Conservation (phyloP, 2,113 vertebrate genomes). For the Engystomops pustulosus region DNA sequence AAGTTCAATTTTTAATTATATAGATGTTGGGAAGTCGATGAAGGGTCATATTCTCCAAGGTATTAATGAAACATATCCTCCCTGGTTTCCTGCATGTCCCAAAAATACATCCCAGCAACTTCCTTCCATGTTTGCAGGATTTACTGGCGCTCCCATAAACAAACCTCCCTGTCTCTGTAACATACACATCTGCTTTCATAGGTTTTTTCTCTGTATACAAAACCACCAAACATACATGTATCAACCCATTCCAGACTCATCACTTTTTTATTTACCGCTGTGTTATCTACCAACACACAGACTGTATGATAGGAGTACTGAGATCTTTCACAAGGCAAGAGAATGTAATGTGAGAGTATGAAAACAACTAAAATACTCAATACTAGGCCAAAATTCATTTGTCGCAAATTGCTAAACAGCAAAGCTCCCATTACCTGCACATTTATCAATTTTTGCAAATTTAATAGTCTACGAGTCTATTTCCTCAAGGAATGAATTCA, state of each 20-base stretch:
- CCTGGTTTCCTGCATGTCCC: slow-evolving; percentile 52
- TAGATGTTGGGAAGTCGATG: neutral
- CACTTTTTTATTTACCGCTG: neutral
- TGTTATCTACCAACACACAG: neutral
- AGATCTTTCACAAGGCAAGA: neutral
- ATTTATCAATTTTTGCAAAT: too few species aligned
- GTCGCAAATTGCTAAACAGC: too few species aligned
- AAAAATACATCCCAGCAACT: slow-evolving; percentile 48
- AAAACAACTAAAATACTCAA: too few species aligned
- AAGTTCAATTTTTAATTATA: neutral
- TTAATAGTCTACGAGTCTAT: too few species aligned
- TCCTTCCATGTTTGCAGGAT: slow-evolving; percentile 51
- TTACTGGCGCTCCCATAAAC: slow-evolving; percentile 53
- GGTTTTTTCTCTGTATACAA: neutral
- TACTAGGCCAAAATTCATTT: too few species aligned
- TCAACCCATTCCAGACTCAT: neutral
- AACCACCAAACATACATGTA: neutral
- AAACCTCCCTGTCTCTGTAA: neutral
- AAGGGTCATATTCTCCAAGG: neutral
- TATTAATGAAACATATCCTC: slow-evolving; percentile 25
- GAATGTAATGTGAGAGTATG: too few species aligned
- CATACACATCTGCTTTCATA: slow-evolving; percentile 8
- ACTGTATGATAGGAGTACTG: neutral
- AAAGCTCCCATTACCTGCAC: too few species aligned
- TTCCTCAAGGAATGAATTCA: too few species aligned